Percentiles rank a stretch among this genome's conserved stretches.
phyloP scores from a whole-genome alignment of 2,888 invertebrate genomes.

The Oligia fasciuncula region DNA sequence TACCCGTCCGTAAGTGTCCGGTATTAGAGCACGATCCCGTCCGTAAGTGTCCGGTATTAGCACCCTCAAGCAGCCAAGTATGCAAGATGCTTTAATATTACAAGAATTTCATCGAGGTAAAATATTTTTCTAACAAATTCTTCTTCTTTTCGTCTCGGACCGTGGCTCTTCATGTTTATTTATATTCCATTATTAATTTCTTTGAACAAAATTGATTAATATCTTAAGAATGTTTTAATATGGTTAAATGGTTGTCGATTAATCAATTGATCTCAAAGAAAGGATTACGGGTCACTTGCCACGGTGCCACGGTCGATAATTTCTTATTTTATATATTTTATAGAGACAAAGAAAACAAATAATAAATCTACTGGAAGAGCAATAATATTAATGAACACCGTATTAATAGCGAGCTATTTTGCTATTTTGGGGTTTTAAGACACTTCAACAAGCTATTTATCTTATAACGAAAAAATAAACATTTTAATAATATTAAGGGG shows the following conservation, averaged over 20 bases:
- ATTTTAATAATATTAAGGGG: background rate
- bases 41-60: background rate
- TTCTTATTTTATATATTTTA: slow-evolving; percentile 8
- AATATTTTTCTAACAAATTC: slow-evolving; percentile 34
- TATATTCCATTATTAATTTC: slow-evolving; percentile 4
- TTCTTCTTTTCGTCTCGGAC: background rate
- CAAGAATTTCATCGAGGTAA: slow-evolving; percentile 30
- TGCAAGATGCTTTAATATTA: slow-evolving; percentile 43
- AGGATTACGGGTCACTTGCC: background rate
- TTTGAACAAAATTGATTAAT: slow-evolving; percentile 28
- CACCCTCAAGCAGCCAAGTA: slow-evolving; percentile 36
- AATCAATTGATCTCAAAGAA: slow-evolving; percentile 37
- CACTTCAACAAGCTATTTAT: slow-evolving; percentile 2
- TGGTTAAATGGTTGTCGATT: slow-evolving; percentile 14
- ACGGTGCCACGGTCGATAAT: slow-evolving; percentile 17
- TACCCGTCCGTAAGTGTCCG: background rate
- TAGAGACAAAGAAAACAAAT: slow-evolving; percentile 12
- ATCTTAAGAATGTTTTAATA: slow-evolving; percentile 24
- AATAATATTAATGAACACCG: slow-evolving; percentile 16
- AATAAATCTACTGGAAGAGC: background rate
- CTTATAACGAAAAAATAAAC: background rate
- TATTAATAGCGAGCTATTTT: background rate
- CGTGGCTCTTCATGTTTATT: slow-evolving; percentile 11
- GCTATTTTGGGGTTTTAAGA: slow-evolving; percentile 10
- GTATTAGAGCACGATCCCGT: too few relatives aligned